phyloP scores from a whole-genome alignment of 2,888 invertebrate genomes.

The Biston stratarius region DNA sequence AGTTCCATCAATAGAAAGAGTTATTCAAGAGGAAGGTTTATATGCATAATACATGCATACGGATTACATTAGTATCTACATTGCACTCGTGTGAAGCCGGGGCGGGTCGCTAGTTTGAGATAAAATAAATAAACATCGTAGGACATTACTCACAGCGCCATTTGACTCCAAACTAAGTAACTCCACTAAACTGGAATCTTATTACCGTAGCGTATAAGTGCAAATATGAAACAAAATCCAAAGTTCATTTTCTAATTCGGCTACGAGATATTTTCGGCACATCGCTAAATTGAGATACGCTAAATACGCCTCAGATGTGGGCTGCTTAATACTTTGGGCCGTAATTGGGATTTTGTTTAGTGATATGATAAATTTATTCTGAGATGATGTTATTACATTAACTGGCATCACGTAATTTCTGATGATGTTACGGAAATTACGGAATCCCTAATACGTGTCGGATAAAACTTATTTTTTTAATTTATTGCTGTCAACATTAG shows the following conservation, averaged over 20 bases:
- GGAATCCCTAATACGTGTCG: background rate
- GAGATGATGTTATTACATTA: background rate
- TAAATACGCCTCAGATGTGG: conserved; percentile 1
- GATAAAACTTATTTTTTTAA: background rate
- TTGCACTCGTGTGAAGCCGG: too few relatives aligned
- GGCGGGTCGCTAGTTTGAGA: too few relatives aligned
- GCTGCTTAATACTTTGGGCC: conserved; percentile 4
- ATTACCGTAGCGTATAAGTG: too few relatives aligned
- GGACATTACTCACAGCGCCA: too few relatives aligned
- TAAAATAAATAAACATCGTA: too few relatives aligned
- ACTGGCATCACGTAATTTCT: conserved; percentile 1
- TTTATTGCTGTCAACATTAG: too few relatives aligned
- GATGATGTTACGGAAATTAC: conserved; percentile 1
- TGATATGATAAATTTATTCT: conserved; percentile 19
- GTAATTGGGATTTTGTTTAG: conserved; percentile 27
- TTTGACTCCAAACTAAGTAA: too few relatives aligned
- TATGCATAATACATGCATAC: too few relatives aligned
- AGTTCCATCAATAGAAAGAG: too few relatives aligned
- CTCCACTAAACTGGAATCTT: too few relatives aligned
- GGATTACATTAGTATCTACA: too few relatives aligned
- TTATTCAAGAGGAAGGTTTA: too few relatives aligned
- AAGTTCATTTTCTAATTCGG: background rate
- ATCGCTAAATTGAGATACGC: conserved; percentile 4
- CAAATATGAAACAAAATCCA: background rate
- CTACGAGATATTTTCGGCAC: background rate